Conservation (phyloP, 2,888 invertebrate species). For the Lamellibrachia columna region DNA sequence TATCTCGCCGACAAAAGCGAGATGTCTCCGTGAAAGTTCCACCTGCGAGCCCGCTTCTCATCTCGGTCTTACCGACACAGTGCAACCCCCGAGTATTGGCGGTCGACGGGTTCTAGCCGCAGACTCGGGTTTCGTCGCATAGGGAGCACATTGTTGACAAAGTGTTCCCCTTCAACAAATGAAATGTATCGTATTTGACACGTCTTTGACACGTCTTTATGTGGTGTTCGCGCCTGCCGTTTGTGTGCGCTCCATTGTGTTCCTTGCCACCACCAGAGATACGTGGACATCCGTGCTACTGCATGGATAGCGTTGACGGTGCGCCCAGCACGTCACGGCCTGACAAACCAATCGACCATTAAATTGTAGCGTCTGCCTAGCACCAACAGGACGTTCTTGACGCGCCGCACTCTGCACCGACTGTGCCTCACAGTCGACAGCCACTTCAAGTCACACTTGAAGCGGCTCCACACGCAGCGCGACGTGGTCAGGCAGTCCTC, state of each 20-base stretch:
- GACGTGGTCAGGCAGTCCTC: not conserved
- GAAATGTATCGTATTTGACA: conserved; percentile 16
- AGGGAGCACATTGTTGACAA: not conserved
- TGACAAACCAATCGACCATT: not conserved
- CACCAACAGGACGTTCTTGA: not conserved
- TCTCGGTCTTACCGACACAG: not conserved
- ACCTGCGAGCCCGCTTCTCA: not conserved
- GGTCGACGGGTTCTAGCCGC: not conserved
- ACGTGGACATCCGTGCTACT: not conserved
- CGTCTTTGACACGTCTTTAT: not conserved
- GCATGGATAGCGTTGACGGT: not conserved
- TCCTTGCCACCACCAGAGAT: not conserved
- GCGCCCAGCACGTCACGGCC: too few relatives aligned
- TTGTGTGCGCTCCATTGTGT: not conserved
- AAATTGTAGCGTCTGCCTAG: not conserved
- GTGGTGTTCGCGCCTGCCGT: not conserved
- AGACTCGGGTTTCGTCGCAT: not conserved
- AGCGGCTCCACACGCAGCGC: not conserved
- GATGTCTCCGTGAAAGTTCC: not conserved
- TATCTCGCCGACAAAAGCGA: conserved; percentile 16
- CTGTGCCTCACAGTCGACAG: not conserved
- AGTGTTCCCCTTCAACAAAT: not conserved
- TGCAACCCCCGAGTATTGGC: not conserved
- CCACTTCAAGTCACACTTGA: not conserved
- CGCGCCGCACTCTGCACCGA: not conserved